Base-by-base conservation (phyloP, 1,140 invertebrate species). In the Dinothrombium tinctorium region DNA sequence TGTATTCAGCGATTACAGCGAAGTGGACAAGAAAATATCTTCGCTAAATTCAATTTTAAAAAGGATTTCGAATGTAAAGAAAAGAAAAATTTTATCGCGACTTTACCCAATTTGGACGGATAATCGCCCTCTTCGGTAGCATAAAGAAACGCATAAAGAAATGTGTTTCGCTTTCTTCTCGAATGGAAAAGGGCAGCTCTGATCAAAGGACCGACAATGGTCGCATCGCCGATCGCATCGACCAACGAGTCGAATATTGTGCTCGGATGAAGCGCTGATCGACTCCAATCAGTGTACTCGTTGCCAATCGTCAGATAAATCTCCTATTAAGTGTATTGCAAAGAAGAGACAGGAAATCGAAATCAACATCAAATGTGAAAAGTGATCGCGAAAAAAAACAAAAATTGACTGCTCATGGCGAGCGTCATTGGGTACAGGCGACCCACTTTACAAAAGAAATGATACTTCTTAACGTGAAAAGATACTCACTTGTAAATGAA, bases 251-350 rank as follows among this genome's bases (percentile, higher is more conserved):
- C 84, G 28, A 87, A 68, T 49, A 84, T 79, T 21, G 83, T 81
- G 68, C 89, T 81, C 52, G 84, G 79, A n/a, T n/a, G n/a, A n/a
- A n/a, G n/a, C 6, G 83, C 73, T 4, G 84, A 79, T 47, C 77
- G 67, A 53, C 89, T 83, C 87, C 87, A 94, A 56, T 92, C 84
- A 3, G 83, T 92, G 59, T 96, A 98, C 56, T 95, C 84, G 59
- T 95, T 92, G 48, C 92, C 76, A 20, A 90, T 74, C 26, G 89
- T 92, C 51, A 89, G 84, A 61, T 89, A 90, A 56, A 96, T 92
- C 60, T 95, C 87, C 51, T 83, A 28, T n/a, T n/a, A n/a, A n/a
- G 19, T 28, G 26, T 11, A 29, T 33, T 4, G 4, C 12, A 38
- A 5, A 43, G 50, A 44, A 40, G n/a, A 43, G 22, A 21, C 3